These are phyloP conservation scores for Ephydatia muelleri DNA, from an alignment of 37 sponge, comb jelly and placozoan species.

Conservation along the genomic window DNA sequence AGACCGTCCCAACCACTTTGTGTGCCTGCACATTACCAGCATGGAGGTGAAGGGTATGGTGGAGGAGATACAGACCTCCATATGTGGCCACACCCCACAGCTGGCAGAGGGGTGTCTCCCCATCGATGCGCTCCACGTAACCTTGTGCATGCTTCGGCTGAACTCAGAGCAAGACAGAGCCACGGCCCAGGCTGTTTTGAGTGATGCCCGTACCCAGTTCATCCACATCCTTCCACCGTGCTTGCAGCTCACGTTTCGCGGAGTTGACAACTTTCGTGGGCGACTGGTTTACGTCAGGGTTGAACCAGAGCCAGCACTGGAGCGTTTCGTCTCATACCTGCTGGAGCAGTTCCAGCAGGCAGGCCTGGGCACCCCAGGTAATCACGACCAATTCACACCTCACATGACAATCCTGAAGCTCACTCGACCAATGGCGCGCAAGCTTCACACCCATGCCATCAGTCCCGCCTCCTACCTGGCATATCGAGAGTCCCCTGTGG, in stretches of 20 bases:
- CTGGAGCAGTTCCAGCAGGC: slow-evolving; percentile 69
- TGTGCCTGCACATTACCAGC: slow-evolving; percentile 70
- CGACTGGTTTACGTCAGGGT: slow-evolving; percentile 68
- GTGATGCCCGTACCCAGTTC: slow-evolving; percentile 45
- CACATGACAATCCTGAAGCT: slow-evolving; percentile 88
- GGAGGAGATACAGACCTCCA: slow-evolving; percentile 42
- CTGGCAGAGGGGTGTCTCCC: slow-evolving; percentile 65
- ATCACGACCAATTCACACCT: slow-evolving; percentile 74
- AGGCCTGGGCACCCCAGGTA: slow-evolving; percentile 83
- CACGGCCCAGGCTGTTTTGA: slow-evolving; percentile 58
- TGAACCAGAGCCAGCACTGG: slow-evolving; percentile 49
- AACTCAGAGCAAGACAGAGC: slow-evolving; percentile 49
- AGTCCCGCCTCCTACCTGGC: slow-evolving; percentile 36
- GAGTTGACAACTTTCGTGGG: slow-evolving; percentile 75
- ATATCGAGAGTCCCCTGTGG: slow-evolving; percentile 36
- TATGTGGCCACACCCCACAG: slow-evolving; percentile 47
- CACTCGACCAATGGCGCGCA: slow-evolving; percentile 71
- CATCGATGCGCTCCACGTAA: slow-evolving; percentile 79
- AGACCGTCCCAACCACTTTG: slow-evolving; percentile 76
- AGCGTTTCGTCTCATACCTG: slow-evolving; percentile 48
- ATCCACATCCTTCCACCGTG: slow-evolving; percentile 55
- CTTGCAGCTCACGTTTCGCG: slow-evolving; percentile 39
- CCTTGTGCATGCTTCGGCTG: slow-evolving; percentile 77
- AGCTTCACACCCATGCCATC: slow-evolving; percentile 38
- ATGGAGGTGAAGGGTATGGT: slow-evolving; percentile 46